Base-by-base conservation (phyloP, 2,888 invertebrate genomes). In the Hermaeophaga mercurialis region DNA sequence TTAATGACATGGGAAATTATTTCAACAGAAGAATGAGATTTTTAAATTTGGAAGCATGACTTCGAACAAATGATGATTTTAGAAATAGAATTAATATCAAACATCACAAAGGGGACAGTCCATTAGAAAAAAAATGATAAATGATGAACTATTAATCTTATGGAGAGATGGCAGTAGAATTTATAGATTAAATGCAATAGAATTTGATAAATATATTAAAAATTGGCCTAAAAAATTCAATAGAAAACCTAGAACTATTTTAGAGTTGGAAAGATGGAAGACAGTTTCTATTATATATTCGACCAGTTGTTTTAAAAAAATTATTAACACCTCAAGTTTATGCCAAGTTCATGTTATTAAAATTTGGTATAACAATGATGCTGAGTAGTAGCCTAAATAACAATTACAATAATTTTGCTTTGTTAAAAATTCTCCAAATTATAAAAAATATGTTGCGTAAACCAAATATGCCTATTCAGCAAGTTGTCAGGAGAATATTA, bases 351-450 rank as follows among this genome's bases (percentile, higher is more conserved):
- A 44, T 61, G 46, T 22, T 56, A 8, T 50, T 61, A 34, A 44
- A 53, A 18, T 56, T 56, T 56, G 45, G 26, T 7, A 38, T 61
- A 17, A 54, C 54, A n/a, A 58, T 61, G 33, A 49, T 62, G 36
- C 19, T 56, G 31, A 41, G 34, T 43, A 19, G 43, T 39, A 28
- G 31, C n/a, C 47, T 62, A 46, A 59, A 58, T 46, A 15, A 48
- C 22, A 12, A 43, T 24, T 59, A 54, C 26, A 58, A 56, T 53
- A 22, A 50, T 3, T 56, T 54, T 55, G 59, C 59, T 34, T 44
- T 49, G 17, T 31, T 59, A 19, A 19, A 33, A 24, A 24, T 28
- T 38, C 56, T 58, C 12, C 45, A 45, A 36, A 46, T 14, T 5
- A 18, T 58, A 34, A 55, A 58, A 38, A 41, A 26, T 3, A 17